phyloP scores from a whole-genome alignment of 1,140 invertebrate genomes.

The Lucilia cuprina region DNA sequence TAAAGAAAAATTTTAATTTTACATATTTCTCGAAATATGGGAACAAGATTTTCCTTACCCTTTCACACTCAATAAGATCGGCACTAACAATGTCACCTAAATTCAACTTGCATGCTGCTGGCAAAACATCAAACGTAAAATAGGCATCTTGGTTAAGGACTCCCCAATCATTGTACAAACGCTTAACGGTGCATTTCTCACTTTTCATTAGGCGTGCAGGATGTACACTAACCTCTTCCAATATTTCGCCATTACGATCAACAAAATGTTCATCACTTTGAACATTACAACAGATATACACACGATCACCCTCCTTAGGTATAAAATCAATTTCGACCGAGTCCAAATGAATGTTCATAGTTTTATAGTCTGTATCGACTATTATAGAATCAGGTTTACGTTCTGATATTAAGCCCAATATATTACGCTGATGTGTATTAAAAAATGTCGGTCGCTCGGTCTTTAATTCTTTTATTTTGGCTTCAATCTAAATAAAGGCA shows the following conservation, averaged over 20 bases:
- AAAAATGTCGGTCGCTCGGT: constrained; percentile 57
- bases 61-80: constrained; percentile 53
- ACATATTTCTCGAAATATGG: too few relatives aligned
- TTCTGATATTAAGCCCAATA: constrained; percentile 66
- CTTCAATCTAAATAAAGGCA: constrained; percentile 35
- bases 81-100: constrained; percentile 49
- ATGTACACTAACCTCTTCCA: constrained; percentile 46
- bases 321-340: constrained; percentile 64
- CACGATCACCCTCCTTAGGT: constrained; percentile 55
- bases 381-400: constrained; percentile 62
- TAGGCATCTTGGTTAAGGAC: constrained; percentile 42
- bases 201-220: constrained; percentile 43
- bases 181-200: constrained; percentile 44
- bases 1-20: too few relatives aligned
- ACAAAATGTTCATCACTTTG: constrained; percentile 49
- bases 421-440: constrained; percentile 62
- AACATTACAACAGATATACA: constrained; percentile 49
- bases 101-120: constrained; percentile 37
- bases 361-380: constrained; percentile 65
- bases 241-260: constrained; percentile 52
- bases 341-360: constrained; percentile 66
- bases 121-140: constrained; percentile 46
- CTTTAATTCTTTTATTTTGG: constrained; percentile 42
- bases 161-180: constrained; percentile 42
- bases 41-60: constrained; percentile 39